A percentile compares a stretch with the other conserved stretches of the same genome.
phyloP scores from a whole-genome alignment of 2,888 invertebrate species.

The Odontomyia ornata region DNA sequence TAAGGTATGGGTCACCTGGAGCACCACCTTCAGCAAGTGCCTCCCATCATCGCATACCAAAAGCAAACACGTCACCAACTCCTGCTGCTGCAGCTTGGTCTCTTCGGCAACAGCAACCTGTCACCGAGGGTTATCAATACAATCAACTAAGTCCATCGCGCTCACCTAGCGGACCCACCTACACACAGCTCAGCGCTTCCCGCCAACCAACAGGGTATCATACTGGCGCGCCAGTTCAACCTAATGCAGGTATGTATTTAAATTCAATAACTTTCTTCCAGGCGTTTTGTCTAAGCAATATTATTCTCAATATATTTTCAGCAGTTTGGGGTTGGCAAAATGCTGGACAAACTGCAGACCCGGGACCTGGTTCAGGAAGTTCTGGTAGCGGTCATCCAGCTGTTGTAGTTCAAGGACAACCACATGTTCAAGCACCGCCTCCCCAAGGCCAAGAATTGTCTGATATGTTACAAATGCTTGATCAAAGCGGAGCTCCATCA shows the following conservation, averaged over 20 bases:
- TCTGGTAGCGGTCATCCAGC: conserved; percentile 63
- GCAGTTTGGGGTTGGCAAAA: conserved; percentile 85
- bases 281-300: neutral
- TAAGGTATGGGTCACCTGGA: conserved; percentile 68
- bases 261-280: neutral
- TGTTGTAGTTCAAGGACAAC: conserved; percentile 61
- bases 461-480: conserved; percentile 93
- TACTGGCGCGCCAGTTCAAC: conserved; percentile 64
- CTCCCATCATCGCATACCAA: conserved; percentile 72
- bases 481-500: conserved; percentile 81
- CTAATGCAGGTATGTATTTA: conserved; percentile 54
- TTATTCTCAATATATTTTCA: conserved; percentile 56
- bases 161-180: conserved; percentile 85
- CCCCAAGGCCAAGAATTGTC: conserved; percentile 83
- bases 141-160: conserved; percentile 80
- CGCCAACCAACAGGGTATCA: conserved; percentile 67
- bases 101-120: conserved; percentile 72
- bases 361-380: conserved; percentile 65
- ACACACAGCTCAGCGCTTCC: conserved; percentile 78
- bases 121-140: conserved; percentile 76
- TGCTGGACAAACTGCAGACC: conserved; percentile 64
- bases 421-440: conserved; percentile 67
- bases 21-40: conserved; percentile 71
- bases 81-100: conserved; percentile 75
- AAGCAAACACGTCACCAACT: conserved; percentile 75